Evolutionary conservation across 1,140 invertebrate genomes (phyloP).

Genomic region (Anadara kagoshimensis): DNA sequence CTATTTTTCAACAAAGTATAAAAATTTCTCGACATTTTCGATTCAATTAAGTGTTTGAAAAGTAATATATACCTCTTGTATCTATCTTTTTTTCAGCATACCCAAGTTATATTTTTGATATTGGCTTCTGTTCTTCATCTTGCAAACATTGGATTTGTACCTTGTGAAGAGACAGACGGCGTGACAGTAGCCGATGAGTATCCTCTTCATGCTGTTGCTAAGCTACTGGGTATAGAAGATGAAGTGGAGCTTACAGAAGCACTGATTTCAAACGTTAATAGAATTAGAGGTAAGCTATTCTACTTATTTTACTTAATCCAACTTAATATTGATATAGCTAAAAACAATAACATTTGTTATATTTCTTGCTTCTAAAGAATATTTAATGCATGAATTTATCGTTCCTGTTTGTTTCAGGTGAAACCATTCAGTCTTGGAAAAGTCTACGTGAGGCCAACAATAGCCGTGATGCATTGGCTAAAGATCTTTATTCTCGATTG

Average conservation of each 20-base stretch:
- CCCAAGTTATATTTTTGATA: conserved; percentile 88
- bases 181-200: conserved; percentile 60
- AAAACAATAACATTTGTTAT: not conserved
- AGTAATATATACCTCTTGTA: no score
- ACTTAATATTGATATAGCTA: not conserved
- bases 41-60: no score
- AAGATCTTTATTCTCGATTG: conserved; percentile 72
- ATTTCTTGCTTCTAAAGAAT: not conserved
- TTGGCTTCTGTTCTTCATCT: conserved; percentile 92
- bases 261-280: conserved; percentile 57
- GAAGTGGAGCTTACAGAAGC: conserved; percentile 60
- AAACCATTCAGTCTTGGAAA: conserved; percentile 58
- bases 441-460: conserved; percentile 59
- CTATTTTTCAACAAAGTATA: no score
- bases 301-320: not conserved
- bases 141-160: conserved; percentile 87
- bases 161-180: conserved; percentile 74
- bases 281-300: conserved; percentile 53
- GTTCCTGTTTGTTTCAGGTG: conserved; percentile 38
- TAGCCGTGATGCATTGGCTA: conserved; percentile 81
- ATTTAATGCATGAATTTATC: no score
- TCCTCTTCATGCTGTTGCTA: conserved; percentile 57
- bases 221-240: conserved; percentile 58
- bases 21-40: no score
- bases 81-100: conserved; percentile 86